phyloP scores from a whole-genome alignment of 2,797 vertebrate species.

The Rachycentron canadum region DNA sequence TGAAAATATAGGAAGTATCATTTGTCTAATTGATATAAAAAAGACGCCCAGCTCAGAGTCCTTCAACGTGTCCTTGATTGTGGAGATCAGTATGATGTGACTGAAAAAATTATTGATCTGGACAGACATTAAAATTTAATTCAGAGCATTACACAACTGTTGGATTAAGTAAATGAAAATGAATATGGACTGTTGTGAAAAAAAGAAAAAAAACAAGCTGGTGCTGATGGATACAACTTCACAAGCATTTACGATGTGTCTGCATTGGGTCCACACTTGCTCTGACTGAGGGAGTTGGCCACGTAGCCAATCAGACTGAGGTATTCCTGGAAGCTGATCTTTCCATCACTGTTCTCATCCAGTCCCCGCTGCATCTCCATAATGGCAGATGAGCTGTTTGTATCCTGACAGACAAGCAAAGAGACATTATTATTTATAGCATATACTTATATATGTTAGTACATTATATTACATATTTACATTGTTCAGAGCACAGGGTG shows the following conservation, averaged over 20 bases:
- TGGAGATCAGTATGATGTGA: slow-evolving; percentile 33
- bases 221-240: slow-evolving; percentile 11
- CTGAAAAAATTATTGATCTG: slow-evolving; percentile 19
- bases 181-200: slow-evolving; percentile 16
- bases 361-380: slow-evolving; percentile 81
- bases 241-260: slow-evolving; percentile 49
- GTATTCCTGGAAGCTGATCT: slow-evolving; percentile 85
- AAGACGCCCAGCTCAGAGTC: slow-evolving; percentile 49
- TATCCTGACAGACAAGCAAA: slow-evolving; percentile 68
- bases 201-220: neutral
- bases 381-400: slow-evolving; percentile 70
- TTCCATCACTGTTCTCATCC: slow-evolving; percentile 81
- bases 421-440: neutral
- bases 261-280: slow-evolving; percentile 9
- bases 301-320: slow-evolving; percentile 81
- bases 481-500: neutral
- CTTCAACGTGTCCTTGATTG: slow-evolving; percentile 50
- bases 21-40: slow-evolving; percentile 40
- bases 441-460: no score
- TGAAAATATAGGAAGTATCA: slow-evolving; percentile 54
- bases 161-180: slow-evolving; percentile 26
- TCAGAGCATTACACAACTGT: slow-evolving; percentile 19
- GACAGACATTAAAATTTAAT: slow-evolving; percentile 36
- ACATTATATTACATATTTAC: neutral
- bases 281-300: slow-evolving; percentile 73